Conservation (phyloP, 2,888 invertebrate genomes). For the Drosophila atripex region DNA sequence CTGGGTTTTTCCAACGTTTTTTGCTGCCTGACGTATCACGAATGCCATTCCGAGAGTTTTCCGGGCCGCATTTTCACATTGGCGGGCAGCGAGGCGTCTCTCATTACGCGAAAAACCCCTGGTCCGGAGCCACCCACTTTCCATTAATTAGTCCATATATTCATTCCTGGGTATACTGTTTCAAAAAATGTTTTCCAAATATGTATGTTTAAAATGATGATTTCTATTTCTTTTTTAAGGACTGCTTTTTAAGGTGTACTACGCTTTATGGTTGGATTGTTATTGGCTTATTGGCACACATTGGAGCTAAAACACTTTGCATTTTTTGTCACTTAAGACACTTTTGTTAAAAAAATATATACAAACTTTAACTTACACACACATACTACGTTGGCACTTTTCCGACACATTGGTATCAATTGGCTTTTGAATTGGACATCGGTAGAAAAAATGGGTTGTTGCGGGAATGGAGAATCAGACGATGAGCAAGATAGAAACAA, state of each 20-base stretch:
- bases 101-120: slow-evolving; percentile 39
- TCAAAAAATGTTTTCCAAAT: no score
- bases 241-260: no score
- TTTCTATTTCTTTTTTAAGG: no score
- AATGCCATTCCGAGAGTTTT: slow-evolving; percentile 55
- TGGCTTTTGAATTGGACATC: neutral
- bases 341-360: neutral
- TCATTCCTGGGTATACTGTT: neutral
- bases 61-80: slow-evolving; percentile 41
- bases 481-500: no score
- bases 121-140: slow-evolving; percentile 8
- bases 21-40: slow-evolving; percentile 71
- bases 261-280: no score
- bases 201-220: no score
- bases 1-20: slow-evolving; percentile 34
- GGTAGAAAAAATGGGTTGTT: neutral
- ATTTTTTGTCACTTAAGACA: neutral
- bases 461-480: no score
- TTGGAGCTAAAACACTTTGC: neutral
- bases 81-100: slow-evolving; percentile 31
- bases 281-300: no score
- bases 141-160: slow-evolving; percentile 63
- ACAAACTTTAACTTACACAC: no score
- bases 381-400: no score
- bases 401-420: neutral